Conservation (phyloP, 2,113 vertebrate genomes). For the Myotis brandtii region DNA sequence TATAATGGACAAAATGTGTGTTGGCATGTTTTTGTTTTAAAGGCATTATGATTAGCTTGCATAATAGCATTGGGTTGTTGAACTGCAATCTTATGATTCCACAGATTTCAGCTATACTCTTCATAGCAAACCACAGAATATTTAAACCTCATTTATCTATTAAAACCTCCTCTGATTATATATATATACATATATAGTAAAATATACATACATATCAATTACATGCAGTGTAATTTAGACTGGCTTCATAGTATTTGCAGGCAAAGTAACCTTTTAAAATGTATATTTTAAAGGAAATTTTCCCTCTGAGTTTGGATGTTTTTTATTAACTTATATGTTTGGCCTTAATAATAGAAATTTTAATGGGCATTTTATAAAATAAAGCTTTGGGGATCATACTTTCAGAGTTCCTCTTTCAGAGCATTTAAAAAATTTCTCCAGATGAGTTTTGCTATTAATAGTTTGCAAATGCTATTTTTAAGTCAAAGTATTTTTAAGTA, state of each 20-base stretch:
- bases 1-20: neutral
- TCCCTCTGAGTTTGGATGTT: neutral
- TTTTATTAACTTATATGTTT: neutral
- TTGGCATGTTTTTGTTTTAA: neutral
- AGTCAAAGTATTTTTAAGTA: neutral
- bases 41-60: neutral
- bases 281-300: neutral
- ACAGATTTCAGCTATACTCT: neutral
- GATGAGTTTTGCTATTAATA: conserved; percentile 13
- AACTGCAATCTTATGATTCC: neutral
- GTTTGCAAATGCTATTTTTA: conserved; percentile 32
- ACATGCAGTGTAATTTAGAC: neutral
- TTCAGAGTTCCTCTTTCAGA: neutral
- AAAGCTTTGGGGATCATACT: neutral
- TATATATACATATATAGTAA: neutral
- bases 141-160: neutral
- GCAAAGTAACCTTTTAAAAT: neutral
- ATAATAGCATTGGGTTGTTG: neutral
- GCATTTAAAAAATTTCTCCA: neutral
- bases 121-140: neutral
- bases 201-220: neutral
- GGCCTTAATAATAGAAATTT: neutral
- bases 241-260: neutral
- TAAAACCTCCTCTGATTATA: neutral
- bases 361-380: neutral